These are phyloP conservation scores for Austrolebias charrua DNA, from an alignment of 2,797 vertebrate species.

Conservation along the genomic window DNA sequence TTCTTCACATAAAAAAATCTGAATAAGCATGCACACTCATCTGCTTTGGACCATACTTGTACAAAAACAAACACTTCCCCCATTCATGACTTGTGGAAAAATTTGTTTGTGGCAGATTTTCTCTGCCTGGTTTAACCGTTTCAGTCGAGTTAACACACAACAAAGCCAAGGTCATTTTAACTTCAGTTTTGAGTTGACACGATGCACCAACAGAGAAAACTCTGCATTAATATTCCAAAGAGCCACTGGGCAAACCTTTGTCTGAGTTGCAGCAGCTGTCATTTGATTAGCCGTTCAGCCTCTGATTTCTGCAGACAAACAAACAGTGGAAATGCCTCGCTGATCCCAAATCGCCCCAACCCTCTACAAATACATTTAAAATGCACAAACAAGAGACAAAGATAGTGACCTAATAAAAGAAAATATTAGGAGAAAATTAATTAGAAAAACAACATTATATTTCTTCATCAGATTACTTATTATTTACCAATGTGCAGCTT, in stretches of 20 bases:
- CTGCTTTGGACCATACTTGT: neutral
- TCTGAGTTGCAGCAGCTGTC: slow-evolving; percentile 50
- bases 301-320: slow-evolving; percentile 41
- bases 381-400: neutral
- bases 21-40: too few relatives aligned
- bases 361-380: neutral
- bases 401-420: slow-evolving; percentile 11
- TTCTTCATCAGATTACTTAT: slow-evolving; percentile 15
- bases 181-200: slow-evolving; percentile 25
- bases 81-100: slow-evolving; percentile 16
- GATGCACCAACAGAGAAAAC: slow-evolving; percentile 28
- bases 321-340: slow-evolving; percentile 38
- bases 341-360: slow-evolving; percentile 5
- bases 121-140: slow-evolving; percentile 41
- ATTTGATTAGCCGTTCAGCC: slow-evolving; percentile 49
- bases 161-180: slow-evolving; percentile 33
- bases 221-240: slow-evolving; percentile 58
- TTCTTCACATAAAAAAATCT: too few relatives aligned
- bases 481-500: slow-evolving; percentile 1
- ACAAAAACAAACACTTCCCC: slow-evolving; percentile 32
- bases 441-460: slow-evolving; percentile 33
- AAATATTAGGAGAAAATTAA: neutral
- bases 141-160: slow-evolving; percentile 37
- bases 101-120: slow-evolving; percentile 24
- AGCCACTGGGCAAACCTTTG: slow-evolving; percentile 47